A percentile compares a stretch with the other conserved stretches of the same genome.
Evolutionary conservation across 2,888 invertebrate species (phyloP).

Genomic region (Cryptosula pallasiana): DNA sequence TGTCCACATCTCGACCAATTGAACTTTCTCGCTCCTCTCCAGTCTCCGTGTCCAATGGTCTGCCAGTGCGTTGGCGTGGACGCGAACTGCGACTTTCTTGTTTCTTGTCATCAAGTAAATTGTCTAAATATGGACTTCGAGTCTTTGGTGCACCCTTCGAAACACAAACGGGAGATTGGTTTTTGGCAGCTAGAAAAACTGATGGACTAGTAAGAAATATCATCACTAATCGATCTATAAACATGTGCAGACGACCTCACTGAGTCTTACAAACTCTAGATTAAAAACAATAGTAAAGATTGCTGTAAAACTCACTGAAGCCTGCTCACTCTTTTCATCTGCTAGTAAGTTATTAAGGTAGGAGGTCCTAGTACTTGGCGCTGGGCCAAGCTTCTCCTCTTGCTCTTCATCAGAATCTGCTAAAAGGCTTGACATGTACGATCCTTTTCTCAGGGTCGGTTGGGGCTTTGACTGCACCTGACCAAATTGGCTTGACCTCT

Average conservation of each 20-base stretch:
- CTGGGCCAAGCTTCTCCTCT: not conserved
- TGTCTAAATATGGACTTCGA: not conserved
- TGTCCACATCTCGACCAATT: not conserved
- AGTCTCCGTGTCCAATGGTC: not conserved
- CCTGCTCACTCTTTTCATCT: not conserved
- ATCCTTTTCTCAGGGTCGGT: not conserved
- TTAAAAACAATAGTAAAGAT: too few relatives aligned
- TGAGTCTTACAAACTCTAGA: too few relatives aligned
- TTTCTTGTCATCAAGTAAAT: not conserved
- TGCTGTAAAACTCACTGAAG: not conserved
- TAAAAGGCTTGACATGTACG: conserved; percentile 9
- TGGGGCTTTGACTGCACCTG: not conserved
- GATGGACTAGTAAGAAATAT: too few relatives aligned
- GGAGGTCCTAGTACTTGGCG: not conserved
- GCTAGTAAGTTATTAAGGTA: not conserved
- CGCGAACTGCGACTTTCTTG: not conserved
- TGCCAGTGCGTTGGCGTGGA: not conserved
- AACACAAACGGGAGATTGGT: too few relatives aligned
- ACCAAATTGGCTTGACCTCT: not conserved
- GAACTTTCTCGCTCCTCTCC: conserved; percentile 16
- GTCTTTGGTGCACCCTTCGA: not conserved
- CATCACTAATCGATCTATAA: too few relatives aligned
- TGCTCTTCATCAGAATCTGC: conserved; percentile 2
- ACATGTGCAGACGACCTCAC: too few relatives aligned
- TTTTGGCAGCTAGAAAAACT: too few relatives aligned